phyloP scores from a whole-genome alignment of 2,797 vertebrate species.

The Aselliscus stoliczkanus region DNA sequence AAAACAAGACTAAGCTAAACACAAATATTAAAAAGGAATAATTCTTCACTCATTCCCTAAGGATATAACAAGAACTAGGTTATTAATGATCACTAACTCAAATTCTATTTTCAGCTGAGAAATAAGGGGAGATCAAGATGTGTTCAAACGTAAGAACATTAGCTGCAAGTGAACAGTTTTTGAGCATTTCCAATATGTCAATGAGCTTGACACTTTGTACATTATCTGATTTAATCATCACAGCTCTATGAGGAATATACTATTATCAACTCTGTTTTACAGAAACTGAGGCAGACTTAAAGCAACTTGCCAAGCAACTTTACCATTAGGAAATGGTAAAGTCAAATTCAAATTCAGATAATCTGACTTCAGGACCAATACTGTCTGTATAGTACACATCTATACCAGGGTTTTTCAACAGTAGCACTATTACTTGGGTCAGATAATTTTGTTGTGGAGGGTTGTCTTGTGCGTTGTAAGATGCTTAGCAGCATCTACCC shows the following conservation, averaged over 20 bases:
- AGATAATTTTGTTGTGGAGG: background rate
- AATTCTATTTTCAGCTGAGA: conserved; percentile 48
- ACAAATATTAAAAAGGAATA: conserved; percentile 21
- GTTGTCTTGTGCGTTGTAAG: background rate
- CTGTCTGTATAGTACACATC: background rate
- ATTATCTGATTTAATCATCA: background rate
- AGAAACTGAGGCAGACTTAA: conserved; percentile 8
- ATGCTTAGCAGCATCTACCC: background rate
- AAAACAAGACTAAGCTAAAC: conserved; percentile 23
- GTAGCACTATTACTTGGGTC: background rate
- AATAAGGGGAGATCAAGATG: background rate
- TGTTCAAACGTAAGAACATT: background rate
- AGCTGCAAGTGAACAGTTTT: background rate
- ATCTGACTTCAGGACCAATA: background rate
- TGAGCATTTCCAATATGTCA: background rate
- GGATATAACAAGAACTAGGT: background rate
- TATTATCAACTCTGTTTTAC: conserved; percentile 2
- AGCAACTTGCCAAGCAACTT: background rate
- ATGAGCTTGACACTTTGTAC: background rate
- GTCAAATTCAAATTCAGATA: background rate
- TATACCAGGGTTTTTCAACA: background rate
- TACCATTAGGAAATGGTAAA: background rate
- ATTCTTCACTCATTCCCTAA: conserved; percentile 32
- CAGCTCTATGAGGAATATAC: background rate
- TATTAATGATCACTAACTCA: conserved; percentile 17